Percentiles rank a stretch among this genome's conserved stretches.
Evolutionary conservation across 2,888 invertebrate species (phyloP).

Genomic region (Yponomeuta malinellus): DNA sequence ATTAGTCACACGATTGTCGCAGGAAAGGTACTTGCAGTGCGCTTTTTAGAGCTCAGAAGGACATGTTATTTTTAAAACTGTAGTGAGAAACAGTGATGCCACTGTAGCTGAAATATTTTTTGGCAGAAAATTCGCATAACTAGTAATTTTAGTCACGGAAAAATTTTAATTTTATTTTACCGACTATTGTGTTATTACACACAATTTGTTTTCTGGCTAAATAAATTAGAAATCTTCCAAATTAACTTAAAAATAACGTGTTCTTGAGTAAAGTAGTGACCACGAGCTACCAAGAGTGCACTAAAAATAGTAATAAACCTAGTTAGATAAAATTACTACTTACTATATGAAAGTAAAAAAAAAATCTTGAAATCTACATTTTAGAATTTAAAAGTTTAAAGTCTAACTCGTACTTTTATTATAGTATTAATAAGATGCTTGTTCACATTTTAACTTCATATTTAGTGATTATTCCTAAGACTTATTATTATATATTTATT

Average conservation of each 20-base stretch:
- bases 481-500: conserved; percentile 29
- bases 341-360: conserved; percentile 45
- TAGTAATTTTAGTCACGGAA: no score
- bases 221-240: not conserved
- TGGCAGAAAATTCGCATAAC: no score
- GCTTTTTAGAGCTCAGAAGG: conserved; percentile 18
- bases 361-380: conserved; percentile 71
- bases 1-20: conserved; percentile 63
- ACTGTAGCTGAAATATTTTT: no score
- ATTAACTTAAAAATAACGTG: conserved; percentile 37
- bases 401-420: conserved; percentile 71
- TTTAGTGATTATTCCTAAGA: conserved; percentile 63
- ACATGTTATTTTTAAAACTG: conserved; percentile 3
- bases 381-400: conserved; percentile 72
- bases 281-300: conserved; percentile 72
- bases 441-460: conserved; percentile 75
- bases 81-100: no score
- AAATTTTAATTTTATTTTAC: no score
- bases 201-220: not conserved
- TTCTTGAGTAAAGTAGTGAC: conserved; percentile 56
- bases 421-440: conserved; percentile 66
- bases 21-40: conserved; percentile 20
- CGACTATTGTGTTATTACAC: no score
- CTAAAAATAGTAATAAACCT: conserved; percentile 55
- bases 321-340: conserved; percentile 70